A percentile compares a stretch with the other conserved stretches of the same genome.
phyloP scores from a whole-genome alignment of 2,888 invertebrate species.

The Drosophila diplacantha region DNA sequence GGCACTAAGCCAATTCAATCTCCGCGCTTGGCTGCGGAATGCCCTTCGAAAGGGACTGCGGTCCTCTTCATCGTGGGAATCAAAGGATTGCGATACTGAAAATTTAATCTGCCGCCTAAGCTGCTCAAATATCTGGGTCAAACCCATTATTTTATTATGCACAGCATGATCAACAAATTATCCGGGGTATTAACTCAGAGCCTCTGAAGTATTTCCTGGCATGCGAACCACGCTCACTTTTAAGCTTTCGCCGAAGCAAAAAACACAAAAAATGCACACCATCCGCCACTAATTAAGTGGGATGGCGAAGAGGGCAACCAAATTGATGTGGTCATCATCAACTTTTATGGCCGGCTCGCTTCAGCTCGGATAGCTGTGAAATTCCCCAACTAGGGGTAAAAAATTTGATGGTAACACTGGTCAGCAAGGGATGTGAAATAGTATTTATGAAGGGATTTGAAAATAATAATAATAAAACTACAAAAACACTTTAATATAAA shows the following conservation, averaged over 20 bases:
- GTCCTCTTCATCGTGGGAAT: background rate
- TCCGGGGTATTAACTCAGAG: conserved; percentile 11
- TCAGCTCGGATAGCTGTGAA: conserved; percentile 16
- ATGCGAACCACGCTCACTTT: conserved; percentile 28
- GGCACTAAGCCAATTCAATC: conserved; percentile 1
- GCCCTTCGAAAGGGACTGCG: background rate
- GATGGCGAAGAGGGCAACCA: conserved; percentile 15
- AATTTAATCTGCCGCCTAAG: conserved; percentile 5
- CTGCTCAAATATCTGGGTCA: conserved; percentile 8
- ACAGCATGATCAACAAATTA: conserved; percentile 21
- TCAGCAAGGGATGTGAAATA: background rate
- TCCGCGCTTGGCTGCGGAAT: background rate
- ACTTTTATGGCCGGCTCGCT: conserved; percentile 47
- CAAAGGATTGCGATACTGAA: conserved; percentile 13
- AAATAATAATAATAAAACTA: too few species aligned
- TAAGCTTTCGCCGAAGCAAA: conserved; percentile 6
- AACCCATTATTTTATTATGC: conserved; percentile 15
- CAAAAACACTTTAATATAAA: background rate
- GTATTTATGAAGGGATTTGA: background rate
- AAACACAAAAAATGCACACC: conserved; percentile 16
- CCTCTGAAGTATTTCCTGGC: conserved; percentile 9
- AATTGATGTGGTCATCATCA: conserved; percentile 55
- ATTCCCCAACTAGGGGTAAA: conserved; percentile 31
- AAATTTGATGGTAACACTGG: conserved; percentile 24
- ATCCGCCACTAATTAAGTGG: conserved; percentile 50